Percentiles rank a stretch among this genome's conserved stretches.
Conservation (phyloP, 2,888 invertebrate genomes). For the Sussaba pulchella region DNA sequence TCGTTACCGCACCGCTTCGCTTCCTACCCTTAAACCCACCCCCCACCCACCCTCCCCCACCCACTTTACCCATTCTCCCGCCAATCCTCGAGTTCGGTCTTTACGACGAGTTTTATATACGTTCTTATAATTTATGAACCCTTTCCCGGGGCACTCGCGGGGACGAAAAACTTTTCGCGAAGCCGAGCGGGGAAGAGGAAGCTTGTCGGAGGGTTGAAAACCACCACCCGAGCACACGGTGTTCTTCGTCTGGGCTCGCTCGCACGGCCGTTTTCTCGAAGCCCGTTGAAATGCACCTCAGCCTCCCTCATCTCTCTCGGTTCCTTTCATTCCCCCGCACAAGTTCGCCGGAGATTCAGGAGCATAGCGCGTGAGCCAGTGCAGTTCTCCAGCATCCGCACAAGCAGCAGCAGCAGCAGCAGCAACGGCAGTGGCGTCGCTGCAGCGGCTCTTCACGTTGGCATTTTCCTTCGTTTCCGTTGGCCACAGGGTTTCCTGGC, state of each 20-base stretch:
- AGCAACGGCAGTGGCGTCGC: no score
- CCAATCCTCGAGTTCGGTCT: slow-evolving; percentile 27
- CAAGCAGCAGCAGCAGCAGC: background rate
- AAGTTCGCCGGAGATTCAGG: background rate
- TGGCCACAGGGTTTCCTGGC: slow-evolving; percentile 44
- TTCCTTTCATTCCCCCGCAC: background rate
- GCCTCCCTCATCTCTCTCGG: background rate
- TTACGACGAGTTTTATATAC: slow-evolving; percentile 51
- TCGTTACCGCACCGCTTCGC: background rate
- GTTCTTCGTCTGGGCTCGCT: slow-evolving; percentile 25
- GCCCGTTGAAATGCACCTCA: slow-evolving; percentile 16
- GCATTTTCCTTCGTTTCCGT: slow-evolving; percentile 49
- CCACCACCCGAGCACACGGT: slow-evolving; percentile 1
- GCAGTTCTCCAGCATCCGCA: no score
- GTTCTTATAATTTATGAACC: slow-evolving; percentile 65
- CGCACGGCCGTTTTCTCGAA: slow-evolving; percentile 17
- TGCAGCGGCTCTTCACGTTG: background rate
- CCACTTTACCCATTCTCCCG: background rate
- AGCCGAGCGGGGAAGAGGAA: no score
- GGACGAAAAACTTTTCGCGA: slow-evolving; percentile 52
- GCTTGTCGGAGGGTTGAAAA: slow-evolving; percentile 7
- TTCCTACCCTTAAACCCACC: no score
- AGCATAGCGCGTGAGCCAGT: background rate
- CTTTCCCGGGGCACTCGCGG: slow-evolving; percentile 28
- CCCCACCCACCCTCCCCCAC: background rate